These are phyloP conservation scores for Nansenia antarctica DNA, from an alignment of 2,113 vertebrate species.

Conservation along the genomic window DNA sequence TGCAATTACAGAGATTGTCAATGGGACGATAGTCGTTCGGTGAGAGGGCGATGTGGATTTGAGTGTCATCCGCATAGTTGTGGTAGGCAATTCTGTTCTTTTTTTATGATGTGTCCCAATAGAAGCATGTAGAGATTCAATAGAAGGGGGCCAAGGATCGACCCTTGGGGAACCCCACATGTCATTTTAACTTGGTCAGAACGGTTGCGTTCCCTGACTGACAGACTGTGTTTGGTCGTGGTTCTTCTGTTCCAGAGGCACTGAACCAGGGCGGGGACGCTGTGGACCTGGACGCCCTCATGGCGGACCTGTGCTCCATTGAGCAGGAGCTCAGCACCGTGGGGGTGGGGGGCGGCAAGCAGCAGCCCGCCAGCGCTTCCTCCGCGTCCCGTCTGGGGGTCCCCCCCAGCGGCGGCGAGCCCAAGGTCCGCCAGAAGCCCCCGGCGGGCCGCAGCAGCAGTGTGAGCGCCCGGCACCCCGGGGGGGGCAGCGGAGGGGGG, in stretches of 20 bases:
- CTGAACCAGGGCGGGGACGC: constrained; percentile 93
- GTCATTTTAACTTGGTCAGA: too few species aligned
- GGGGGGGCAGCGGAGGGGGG: constrained; percentile 64
- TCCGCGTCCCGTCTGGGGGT: too few species aligned
- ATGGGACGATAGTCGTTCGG: too few species aligned
- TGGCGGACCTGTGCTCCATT: constrained; percentile 97
- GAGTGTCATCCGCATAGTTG: neutral
- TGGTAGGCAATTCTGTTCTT: neutral
- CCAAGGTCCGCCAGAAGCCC: constrained; percentile 82
- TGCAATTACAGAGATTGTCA: too few species aligned
- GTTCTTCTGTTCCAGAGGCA: constrained; percentile 84
- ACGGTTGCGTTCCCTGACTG: neutral
- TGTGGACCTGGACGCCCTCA: constrained; percentile 95
- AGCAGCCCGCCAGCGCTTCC: too few species aligned
- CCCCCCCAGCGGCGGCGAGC: constrained; percentile 74
- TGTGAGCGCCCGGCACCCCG: constrained; percentile 59
- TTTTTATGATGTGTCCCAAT: neutral
- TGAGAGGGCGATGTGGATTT: too few species aligned
- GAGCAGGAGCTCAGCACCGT: constrained; percentile 95
- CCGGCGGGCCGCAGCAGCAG: constrained; percentile 77
- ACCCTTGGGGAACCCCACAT: too few species aligned
- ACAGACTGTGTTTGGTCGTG: constrained; percentile 18
- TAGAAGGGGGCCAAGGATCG: too few species aligned
- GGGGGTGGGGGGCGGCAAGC: too few species aligned
- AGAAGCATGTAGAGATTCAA: too few species aligned